Evolutionary conservation across 30 jellyfish, hydroid and myxozoan genomes (phyloP).

Genomic region (Pseudorhiza aurosa): DNA sequence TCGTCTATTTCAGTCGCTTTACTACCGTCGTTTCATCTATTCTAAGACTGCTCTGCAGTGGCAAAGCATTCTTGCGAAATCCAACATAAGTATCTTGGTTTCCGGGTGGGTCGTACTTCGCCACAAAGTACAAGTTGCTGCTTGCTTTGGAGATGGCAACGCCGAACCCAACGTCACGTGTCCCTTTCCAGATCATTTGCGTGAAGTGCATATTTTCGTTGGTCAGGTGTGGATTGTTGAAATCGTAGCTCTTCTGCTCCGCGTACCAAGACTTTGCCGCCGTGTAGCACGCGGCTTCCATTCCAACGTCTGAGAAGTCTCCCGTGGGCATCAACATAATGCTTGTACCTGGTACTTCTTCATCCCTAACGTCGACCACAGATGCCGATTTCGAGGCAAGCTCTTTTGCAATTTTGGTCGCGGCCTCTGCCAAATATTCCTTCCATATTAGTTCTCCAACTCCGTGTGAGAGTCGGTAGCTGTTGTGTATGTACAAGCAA

Average conservation of each 20-base stretch:
- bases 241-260: constrained; percentile 75
- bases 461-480: constrained; percentile 81
- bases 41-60: constrained; percentile 17
- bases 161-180: constrained; percentile 79
- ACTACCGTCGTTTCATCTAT: constrained; percentile 19
- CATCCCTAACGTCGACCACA: constrained; percentile 23
- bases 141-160: constrained; percentile 46
- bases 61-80: constrained; percentile 71
- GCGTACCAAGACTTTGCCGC: constrained; percentile 88
- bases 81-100: constrained; percentile 69
- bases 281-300: constrained; percentile 60
- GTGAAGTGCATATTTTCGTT: constrained; percentile 76
- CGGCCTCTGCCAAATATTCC: constrained; percentile 65
- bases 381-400: constrained; percentile 67
- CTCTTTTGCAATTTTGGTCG: constrained; percentile 63
- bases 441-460: constrained; percentile 74
- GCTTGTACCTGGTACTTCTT: constrained; percentile 81
- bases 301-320: constrained; percentile 36
- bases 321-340: constrained; percentile 51
- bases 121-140: constrained; percentile 57
- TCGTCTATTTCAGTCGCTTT: not conserved
- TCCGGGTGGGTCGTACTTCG: constrained; percentile 93
- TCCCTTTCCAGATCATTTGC: constrained; percentile 89
- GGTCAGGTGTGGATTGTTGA: constrained; percentile 70
- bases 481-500: constrained; percentile 75